Base-by-base conservation (phyloP, 2,113 vertebrate species). In the Abramis brama region DNA sequence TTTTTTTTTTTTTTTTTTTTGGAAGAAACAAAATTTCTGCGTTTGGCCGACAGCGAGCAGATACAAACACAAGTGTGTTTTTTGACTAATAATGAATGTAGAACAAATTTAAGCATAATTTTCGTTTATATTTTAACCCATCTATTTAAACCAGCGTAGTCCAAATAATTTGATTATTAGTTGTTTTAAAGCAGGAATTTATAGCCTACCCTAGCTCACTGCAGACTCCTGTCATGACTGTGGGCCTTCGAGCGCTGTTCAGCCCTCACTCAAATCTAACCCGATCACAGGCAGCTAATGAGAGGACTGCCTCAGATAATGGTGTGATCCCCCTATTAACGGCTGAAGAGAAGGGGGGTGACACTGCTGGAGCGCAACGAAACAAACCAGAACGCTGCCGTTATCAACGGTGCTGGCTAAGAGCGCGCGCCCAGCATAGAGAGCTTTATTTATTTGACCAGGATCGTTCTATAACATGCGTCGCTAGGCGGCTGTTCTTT, bases 401-500 rank as follows among this genome's bases (percentile, higher is more conserved):
- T 36, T 23, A 70, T 71, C 59, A 39, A 60, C 21, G 23, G 23
- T 25, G 45, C n/a, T 23, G 55, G n/a, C 25, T 23, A 23, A n/a
- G 64, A n/a, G 71, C 73, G 45, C 43, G 39, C 66, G 68, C 5
- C 19, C 64, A 68, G 27, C 8, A 30, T 10, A 39, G 17, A 21
- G 66, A 8, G 8, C 21, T 57, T 36, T 17, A 12, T 27, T 66
- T 6, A 66, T 66, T 66, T 6, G 1, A 30, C 5, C 12, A 5
- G 62, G 62, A 7, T 36, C 68, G 19, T 5, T 39, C 19, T 71
- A 11, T 21, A 11, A 39, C 4, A 5, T 10, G 66, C 66, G 4
- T 79, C 19, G 55, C 33, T n/a, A 11, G 75, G n/a, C 43, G 25
- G 50, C 17, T 21, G 55, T n/a, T 59, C 85, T 94, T 90, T 97